These are phyloP conservation scores for Catotricha subobsoleta DNA, from an alignment of 2,888 invertebrate genomes.

Conservation along the genomic window DNA sequence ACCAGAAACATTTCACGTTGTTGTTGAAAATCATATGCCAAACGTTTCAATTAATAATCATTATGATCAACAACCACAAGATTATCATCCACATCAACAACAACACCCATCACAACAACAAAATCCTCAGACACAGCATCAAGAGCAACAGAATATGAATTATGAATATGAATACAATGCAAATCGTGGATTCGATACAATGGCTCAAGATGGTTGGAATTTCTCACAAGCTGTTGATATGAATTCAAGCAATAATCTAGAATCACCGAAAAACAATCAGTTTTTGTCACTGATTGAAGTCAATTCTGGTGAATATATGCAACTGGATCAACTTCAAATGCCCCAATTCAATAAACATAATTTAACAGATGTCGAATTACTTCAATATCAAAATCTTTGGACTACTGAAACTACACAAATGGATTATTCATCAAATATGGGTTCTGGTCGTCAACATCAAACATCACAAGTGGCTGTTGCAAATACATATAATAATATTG, in stretches of 20 bases:
- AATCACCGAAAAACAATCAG: slow-evolving; percentile 16
- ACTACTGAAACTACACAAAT: slow-evolving; percentile 11
- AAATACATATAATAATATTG: slow-evolving; percentile 25
- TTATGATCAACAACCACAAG: slow-evolving; percentile 15
- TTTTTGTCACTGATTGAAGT: slow-evolving; percentile 23
- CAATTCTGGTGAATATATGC: slow-evolving; percentile 20
- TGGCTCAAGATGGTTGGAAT: not conserved
- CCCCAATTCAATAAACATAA: not conserved
- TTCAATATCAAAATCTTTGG: slow-evolving; percentile 22
- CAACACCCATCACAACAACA: slow-evolving; percentile 2
- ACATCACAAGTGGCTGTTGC: not conserved
- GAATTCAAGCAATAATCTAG: not conserved
- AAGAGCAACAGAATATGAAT: not conserved
- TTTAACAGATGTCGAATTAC: not conserved
- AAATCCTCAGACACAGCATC: not conserved
- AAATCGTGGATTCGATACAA: not conserved
- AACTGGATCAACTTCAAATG: not conserved
- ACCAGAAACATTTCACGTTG: slow-evolving; percentile 3
- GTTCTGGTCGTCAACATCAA: slow-evolving; percentile 7
- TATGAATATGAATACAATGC: too few relatives aligned
- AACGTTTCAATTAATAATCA: too few relatives aligned
- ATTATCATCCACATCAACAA: slow-evolving; percentile 13
- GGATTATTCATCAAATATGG: not conserved
- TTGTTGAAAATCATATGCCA: slow-evolving; percentile 3
- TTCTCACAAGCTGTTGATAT: not conserved